These are phyloP conservation scores for Athalia circularis DNA, from an alignment of 2,888 invertebrate species.

Conservation along the genomic window DNA sequence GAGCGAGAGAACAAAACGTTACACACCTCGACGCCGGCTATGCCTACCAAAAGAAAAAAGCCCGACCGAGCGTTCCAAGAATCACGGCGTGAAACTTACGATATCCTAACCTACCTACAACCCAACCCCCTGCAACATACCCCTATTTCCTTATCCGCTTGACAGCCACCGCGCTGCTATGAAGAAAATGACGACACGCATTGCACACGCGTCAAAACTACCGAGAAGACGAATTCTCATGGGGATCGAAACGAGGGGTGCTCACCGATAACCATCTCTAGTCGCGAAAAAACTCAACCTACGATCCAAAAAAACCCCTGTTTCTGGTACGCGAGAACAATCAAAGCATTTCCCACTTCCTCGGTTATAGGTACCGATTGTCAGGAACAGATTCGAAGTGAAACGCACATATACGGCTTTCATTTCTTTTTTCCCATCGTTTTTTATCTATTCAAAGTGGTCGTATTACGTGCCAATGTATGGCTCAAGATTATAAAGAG, in stretches of 20 bases:
- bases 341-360: too few species aligned
- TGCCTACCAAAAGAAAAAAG: background rate
- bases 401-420: too few species aligned
- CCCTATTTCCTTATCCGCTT: conserved; percentile 22
- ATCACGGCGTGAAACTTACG: conserved; percentile 23
- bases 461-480: background rate
- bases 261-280: too few species aligned
- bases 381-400: too few species aligned
- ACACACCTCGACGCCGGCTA: too few species aligned
- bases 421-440: background rate
- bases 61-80: conserved; percentile 4
- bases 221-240: background rate
- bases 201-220: conserved; percentile 26
- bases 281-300: too few species aligned
- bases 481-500: background rate
- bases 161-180: background rate
- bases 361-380: too few species aligned
- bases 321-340: too few species aligned
- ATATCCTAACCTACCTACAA: background rate
- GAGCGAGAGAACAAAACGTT: conserved; percentile 25
- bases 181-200: background rate
- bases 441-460: background rate
- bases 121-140: background rate
- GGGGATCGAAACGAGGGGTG: background rate
- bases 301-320: too few species aligned